Evolutionary conservation across 2,797 vertebrate genomes (phyloP).

Genomic region (Scolopax bukidnonensis): DNA sequence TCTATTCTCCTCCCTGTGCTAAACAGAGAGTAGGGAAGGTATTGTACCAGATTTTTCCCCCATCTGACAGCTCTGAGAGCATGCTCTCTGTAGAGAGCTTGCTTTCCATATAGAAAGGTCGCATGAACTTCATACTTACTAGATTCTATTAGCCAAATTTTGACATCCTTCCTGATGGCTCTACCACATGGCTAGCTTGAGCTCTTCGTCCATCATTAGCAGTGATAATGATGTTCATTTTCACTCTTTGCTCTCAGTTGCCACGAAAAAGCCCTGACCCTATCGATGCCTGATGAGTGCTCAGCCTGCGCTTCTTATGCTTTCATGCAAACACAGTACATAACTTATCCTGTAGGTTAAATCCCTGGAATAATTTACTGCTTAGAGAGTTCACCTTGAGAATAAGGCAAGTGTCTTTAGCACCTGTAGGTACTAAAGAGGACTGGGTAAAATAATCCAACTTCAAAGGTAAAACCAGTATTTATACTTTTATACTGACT

Average conservation of each 20-base stretch:
- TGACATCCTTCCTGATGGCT: conserved; percentile 28
- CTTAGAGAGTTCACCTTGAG: not conserved
- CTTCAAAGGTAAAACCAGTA: not conserved
- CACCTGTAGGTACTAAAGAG: not conserved
- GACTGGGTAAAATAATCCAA: not conserved
- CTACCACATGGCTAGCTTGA: not conserved
- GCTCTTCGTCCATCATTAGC: conserved; percentile 32
- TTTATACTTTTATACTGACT: not conserved
- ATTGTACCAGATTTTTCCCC: not conserved
- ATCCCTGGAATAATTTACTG: not conserved
- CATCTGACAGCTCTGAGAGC: not conserved
- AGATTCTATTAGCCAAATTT: conserved; percentile 31
- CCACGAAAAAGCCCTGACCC: not conserved
- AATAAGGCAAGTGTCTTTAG: not conserved
- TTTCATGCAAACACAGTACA: not conserved
- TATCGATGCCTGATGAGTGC: not conserved
- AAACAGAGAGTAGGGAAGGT: not conserved
- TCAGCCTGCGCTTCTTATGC: not conserved
- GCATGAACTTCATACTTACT: conserved; percentile 16
- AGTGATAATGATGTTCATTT: conserved; percentile 9
- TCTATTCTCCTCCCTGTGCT: not conserved
- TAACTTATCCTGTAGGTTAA: not conserved
- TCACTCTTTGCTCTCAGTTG: not conserved
- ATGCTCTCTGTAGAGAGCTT: not conserved
- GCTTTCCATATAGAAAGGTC: not conserved